These are phyloP conservation scores for Castor canadensis DNA, from an alignment of 2,113 vertebrate genomes.

Conservation along the genomic window DNA sequence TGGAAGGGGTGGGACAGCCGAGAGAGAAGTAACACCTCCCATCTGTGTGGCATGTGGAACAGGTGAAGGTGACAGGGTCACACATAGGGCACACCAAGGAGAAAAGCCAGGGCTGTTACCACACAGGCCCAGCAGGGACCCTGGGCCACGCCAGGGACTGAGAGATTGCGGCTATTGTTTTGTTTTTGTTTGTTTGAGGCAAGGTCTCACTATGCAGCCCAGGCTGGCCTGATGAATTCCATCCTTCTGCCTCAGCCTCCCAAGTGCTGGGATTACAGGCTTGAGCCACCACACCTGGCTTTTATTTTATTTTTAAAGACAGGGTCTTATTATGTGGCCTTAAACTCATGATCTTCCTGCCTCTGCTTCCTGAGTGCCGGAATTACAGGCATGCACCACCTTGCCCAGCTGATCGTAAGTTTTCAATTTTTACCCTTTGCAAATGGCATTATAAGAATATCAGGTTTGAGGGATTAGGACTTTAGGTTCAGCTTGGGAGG, in stretches of 20 bases:
- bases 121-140: background rate
- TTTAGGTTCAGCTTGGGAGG: background rate
- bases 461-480: background rate
- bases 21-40: background rate
- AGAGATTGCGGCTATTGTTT: too few relatives aligned
- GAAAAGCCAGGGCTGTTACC: accelerated
- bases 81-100: background rate
- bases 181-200: too few relatives aligned
- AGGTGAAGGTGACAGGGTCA: background rate
- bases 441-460: constrained; percentile 14
- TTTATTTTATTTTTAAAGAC: too few relatives aligned
- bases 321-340: too few relatives aligned
- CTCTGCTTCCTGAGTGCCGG: background rate
- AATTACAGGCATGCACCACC: too few relatives aligned
- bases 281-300: too few relatives aligned
- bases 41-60: accelerated
- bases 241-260: background rate
- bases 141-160: background rate
- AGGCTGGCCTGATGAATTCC: background rate
- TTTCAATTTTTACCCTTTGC: constrained; percentile 40
- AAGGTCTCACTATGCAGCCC: background rate
- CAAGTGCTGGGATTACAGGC: background rate
- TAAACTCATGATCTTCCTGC: too few relatives aligned
- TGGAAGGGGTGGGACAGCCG: background rate
- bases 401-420: background rate